Base-by-base conservation (phyloP, 2,797 vertebrate species). In the Oryzias dopingdopingensis region DNA sequence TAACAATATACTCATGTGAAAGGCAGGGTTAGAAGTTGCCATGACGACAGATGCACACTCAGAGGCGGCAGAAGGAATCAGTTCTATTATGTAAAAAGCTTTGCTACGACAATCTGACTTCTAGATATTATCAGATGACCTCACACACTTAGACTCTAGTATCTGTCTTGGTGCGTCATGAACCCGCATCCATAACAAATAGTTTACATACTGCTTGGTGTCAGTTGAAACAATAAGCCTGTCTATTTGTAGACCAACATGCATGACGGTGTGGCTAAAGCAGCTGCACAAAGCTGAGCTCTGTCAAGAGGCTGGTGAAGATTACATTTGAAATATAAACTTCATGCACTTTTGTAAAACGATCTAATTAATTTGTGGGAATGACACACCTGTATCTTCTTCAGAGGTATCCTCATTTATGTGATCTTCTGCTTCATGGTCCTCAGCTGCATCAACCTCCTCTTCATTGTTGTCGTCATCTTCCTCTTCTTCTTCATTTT, bases 161-260 rank as follows among this genome's bases (percentile, higher is more conserved):
- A 44, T 6, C 23, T 44, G 17, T 56, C 55, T 47, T 23, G 4
- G 8, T 6, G 16, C 52, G 48, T 59, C 2, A 26, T 63, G 66
- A 54, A 40, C 23, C 14, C 54, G n/a, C 1, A 15, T 49, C 51
- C 15, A 29, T 46, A 56, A 64, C 50, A 65, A 67, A 65, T 58
- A 53, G 64, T 73, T 66, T 14, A 50, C 50, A 40, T 18, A 1
- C 17, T 23, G 32, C 45, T 6, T 15, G 1, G 42, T 72, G 67
- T 44, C 75, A 61, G 64, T 66, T 48, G 32, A 65, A 57, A 59
- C 62, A 68, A 88, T 84, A 81, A 82, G 68, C 77, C 3, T 0
- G 42, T 65, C 84, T 90, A 90, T 91, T 91, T 85, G 62, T 64
- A 74, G 80, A 57, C 52, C 45, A 62, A 61, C 56, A 69, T 66